Conservation (phyloP, 2,888 invertebrate species). For the Thera obeliscata region DNA sequence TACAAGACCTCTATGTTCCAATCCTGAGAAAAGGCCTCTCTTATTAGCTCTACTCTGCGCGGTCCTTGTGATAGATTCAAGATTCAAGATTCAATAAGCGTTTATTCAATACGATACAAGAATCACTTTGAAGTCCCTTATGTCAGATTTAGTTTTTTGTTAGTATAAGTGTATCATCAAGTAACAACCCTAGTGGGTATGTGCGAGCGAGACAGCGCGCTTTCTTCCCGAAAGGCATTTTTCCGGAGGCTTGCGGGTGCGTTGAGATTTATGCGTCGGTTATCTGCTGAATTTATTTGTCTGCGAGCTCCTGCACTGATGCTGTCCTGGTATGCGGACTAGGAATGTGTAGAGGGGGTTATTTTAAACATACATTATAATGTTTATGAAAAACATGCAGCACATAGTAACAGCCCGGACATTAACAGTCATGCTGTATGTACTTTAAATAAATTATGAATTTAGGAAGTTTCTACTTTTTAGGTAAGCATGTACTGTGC, state of each 20-base stretch:
- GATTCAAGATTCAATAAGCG: too few species aligned
- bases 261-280: constrained; percentile 77
- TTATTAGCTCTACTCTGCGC: too few species aligned
- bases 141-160: background rate
- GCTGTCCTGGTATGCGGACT: constrained; percentile 53
- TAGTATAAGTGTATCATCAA: background rate
- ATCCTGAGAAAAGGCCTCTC: too few species aligned
- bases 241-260: constrained; percentile 57
- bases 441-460: too few species aligned
- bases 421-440: too few species aligned
- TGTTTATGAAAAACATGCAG: background rate
- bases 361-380: background rate
- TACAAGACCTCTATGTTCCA: too few species aligned
- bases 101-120: too few species aligned
- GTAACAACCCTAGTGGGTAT: constrained; percentile 25
- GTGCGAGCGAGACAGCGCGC: constrained; percentile 37
- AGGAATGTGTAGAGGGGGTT: constrained; percentile 49
- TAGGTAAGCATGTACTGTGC: too few species aligned
- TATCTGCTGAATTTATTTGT: constrained; percentile 83
- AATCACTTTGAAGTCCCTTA: too few species aligned
- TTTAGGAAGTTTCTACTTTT: too few species aligned
- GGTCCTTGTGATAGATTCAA: too few species aligned
- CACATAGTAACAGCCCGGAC: background rate
- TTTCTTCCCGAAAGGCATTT: constrained; percentile 49
- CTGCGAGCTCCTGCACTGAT: constrained; percentile 73